Base-by-base conservation (phyloP, 2,113 vertebrate genomes). In the Pipra filicauda region DNA sequence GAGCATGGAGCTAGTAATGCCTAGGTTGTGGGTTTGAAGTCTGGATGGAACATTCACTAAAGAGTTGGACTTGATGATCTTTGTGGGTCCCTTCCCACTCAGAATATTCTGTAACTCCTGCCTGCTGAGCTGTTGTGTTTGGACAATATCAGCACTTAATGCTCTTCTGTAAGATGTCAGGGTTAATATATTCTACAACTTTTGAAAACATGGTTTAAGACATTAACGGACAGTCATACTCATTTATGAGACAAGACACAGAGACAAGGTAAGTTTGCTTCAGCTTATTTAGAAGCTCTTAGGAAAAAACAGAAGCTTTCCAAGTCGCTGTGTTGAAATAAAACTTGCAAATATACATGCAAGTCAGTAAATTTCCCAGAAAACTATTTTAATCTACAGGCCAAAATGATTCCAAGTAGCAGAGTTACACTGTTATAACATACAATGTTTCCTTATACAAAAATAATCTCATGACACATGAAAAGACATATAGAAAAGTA, bases 181-280 rank as follows among this genome's bases (percentile, higher is more conserved):
- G 28, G 30, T n/a, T 75, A 31, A 59, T 84, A 48, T 31, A 54
- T 92, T 77, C 39, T 52, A 48, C 6, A n/a, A 2, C 15, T 83
- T 86, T 49, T 43, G 46, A 84, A 92, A 88, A 48, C 13, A 33
- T 5, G 8, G 72, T 71, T 88, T 77, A 81, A 57, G 78, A 22
- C 9, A 84, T 75, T 52, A n/a, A 54, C 3, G 16, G 55, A 9
- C 11, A 80, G 24, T 43, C 0, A 0, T 35, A 64, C 4, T 52
- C 8, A 39, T 77, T 64, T 59, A 43, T 27, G 35, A 91, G 48
- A 66, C 21, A 66, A 92, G 48, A 70, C 23, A 66, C 1, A 82
- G 31, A 88, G 9, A 49, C 15, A 77, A 90, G 12, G 14, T 46
- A 74, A 70, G 39, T 46, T 85, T 66, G 11, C 46, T 90, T 88